Evolutionary conservation across 2,797 vertebrate species (phyloP), one percentile per base, ranked within the genome.

Genomic region (Poeciliopsis paucimaculata): DNA sequence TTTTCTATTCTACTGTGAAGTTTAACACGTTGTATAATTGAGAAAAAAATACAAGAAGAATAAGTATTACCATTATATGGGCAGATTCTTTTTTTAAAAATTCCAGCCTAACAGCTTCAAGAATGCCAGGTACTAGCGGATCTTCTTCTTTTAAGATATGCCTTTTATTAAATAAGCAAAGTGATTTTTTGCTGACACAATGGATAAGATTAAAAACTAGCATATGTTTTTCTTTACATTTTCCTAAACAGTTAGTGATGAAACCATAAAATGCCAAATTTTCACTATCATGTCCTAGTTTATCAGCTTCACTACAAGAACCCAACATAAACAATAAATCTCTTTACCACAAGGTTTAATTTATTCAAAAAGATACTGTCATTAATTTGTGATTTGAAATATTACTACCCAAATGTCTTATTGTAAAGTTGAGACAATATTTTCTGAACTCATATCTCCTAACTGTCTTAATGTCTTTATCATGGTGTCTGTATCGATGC

Each of bases 401-500:
- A 36, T 64, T 36, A 20, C 31, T 20, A 36, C 28, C 62, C 16
- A 64, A 20, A 39, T 20, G 23, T 66, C 23, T 66, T 26, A 66
- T 66, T 10, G 34, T 39, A 5, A 66, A 66, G 20, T 1, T 66
- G 34, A 39, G 31, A 18, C 31, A 36, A 18, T 34, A 64, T 34
- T 64, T 64, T 34, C 16, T 62, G 15, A 62, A 28, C 16, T 39
- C 3, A 20, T 45, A 39, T 45, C 6, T 46, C 34, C 53, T 18
- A 28, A 46, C 45, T 18, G 2, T 9, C 31, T 11, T 41, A 28
- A n/a, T 62, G 8, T 18, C 9, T 3, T 75, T 55, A 8, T 62
- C 4, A 41, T 47, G 36, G 26, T 73, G 51, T 77, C 53, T 73
- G 55, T 75, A 53, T 41, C 72, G n/a, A 73, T 39, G n/a, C 64